Evolutionary conservation across 2,888 invertebrate species (phyloP).

Genomic region (Melolontha melolontha): DNA sequence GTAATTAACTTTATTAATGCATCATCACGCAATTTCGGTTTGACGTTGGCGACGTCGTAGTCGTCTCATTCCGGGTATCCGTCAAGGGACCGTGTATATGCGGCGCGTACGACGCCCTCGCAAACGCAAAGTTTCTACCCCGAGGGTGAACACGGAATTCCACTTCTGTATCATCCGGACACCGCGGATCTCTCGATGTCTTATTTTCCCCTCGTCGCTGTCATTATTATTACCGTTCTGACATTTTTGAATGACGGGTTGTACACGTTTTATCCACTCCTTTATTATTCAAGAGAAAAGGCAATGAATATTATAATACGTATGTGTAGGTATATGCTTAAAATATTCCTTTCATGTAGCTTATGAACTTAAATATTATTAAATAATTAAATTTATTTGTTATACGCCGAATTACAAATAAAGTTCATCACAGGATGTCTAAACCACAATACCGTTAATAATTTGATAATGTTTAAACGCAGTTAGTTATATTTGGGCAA

Average conservation of each 20-base stretch:
- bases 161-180: conserved; percentile 51
- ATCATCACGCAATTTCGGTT: conserved; percentile 52
- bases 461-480: too few species aligned
- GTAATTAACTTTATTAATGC: conserved; percentile 53
- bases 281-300: conserved; percentile 23
- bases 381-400: too few species aligned
- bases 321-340: neutral
- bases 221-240: conserved; percentile 36
- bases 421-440: too few species aligned
- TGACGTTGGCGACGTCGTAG: conserved; percentile 25
- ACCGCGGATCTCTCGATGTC: conserved; percentile 41
- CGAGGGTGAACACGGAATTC: conserved; percentile 52
- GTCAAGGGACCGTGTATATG: conserved; percentile 28
- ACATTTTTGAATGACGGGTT: conserved; percentile 33
- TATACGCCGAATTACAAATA: too few species aligned
- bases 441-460: too few species aligned
- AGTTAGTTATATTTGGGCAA: too few species aligned
- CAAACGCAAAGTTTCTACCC: conserved; percentile 45
- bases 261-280: conserved; percentile 17
- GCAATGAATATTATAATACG: conserved; percentile 22
- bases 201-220: conserved; percentile 39
- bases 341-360: neutral
- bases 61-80: conserved; percentile 28
- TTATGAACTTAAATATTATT: neutral
- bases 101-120: conserved; percentile 33